Evolutionary conservation across 2,113 vertebrate species (phyloP).

Genomic region (Catagonus wagneri): DNA sequence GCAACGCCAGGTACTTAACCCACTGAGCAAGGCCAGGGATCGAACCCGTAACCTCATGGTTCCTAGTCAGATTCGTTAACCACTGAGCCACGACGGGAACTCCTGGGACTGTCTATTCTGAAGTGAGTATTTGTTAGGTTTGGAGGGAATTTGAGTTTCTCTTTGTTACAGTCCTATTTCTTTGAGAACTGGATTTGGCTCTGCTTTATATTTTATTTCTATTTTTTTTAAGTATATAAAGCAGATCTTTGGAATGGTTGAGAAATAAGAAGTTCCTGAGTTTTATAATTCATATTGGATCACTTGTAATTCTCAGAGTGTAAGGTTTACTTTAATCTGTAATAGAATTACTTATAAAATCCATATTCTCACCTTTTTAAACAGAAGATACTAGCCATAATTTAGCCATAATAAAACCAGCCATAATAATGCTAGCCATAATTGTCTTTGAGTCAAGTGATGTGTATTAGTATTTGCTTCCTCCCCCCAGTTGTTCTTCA

Average conservation of each 20-base stretch:
- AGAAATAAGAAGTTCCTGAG: background rate
- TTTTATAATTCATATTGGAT: background rate
- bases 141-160: background rate
- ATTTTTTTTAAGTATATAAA: background rate
- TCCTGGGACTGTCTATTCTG: background rate
- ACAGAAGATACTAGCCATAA: background rate
- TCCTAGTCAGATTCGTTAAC: too few relatives aligned
- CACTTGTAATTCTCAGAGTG: constrained; percentile 2
- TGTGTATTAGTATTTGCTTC: background rate
- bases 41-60: too few relatives aligned
- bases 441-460: background rate
- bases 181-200: constrained; percentile 14
- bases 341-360: constrained; percentile 15
- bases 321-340: constrained; percentile 7
- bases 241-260: background rate
- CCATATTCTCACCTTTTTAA: background rate
- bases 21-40: too few relatives aligned
- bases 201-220: background rate
- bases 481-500: background rate
- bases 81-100: too few relatives aligned
- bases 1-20: too few relatives aligned
- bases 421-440: too few relatives aligned
- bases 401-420: too few relatives aligned
- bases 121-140: background rate
- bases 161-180: background rate